Conservation (phyloP, 2,797 vertebrate genomes). For the Smutsia temminckii region DNA sequence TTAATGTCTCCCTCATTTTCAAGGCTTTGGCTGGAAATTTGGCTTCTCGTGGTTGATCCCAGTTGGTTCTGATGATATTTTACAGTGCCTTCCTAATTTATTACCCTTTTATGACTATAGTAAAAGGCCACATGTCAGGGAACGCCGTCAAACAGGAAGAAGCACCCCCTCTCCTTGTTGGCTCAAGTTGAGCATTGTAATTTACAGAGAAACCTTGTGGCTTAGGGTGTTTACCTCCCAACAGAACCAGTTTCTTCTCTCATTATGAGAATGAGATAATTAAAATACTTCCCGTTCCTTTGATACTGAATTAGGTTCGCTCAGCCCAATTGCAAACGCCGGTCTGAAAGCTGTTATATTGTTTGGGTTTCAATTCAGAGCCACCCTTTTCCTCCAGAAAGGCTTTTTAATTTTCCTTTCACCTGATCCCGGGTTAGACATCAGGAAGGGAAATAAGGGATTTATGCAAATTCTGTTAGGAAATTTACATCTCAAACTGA, state of each 20-base stretch:
- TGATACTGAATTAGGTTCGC: constrained; percentile 56
- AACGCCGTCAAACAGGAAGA: constrained; percentile 67
- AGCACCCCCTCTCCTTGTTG: constrained; percentile 52
- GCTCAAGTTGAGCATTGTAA: constrained; percentile 60
- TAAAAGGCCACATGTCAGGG: constrained; percentile 76
- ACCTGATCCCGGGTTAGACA: not conserved
- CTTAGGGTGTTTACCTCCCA: constrained; percentile 67
- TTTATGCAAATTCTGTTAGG: not conserved
- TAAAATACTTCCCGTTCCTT: constrained; percentile 69
- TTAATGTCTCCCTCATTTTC: constrained; percentile 42
- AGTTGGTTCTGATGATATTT: constrained; percentile 62
- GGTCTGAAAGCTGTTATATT: constrained; percentile 25
- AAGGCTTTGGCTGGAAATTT: constrained; percentile 52
- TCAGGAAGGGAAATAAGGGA: not conserved
- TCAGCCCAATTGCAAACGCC: constrained; percentile 39
- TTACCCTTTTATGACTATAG: constrained; percentile 61
- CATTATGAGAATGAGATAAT: constrained; percentile 70
- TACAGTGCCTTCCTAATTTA: constrained; percentile 69
- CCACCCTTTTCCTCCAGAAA: not conserved
- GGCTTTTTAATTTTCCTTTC: not conserved
- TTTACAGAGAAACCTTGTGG: constrained; percentile 66
- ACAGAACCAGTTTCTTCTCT: constrained; percentile 56
- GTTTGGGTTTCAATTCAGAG: constrained; percentile 32
- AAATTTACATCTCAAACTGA: constrained; percentile 27
- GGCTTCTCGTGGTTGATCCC: constrained; percentile 58